These are phyloP conservation scores for Columba guinea DNA, from an alignment of 2,797 vertebrate species.

Conservation along the genomic window DNA sequence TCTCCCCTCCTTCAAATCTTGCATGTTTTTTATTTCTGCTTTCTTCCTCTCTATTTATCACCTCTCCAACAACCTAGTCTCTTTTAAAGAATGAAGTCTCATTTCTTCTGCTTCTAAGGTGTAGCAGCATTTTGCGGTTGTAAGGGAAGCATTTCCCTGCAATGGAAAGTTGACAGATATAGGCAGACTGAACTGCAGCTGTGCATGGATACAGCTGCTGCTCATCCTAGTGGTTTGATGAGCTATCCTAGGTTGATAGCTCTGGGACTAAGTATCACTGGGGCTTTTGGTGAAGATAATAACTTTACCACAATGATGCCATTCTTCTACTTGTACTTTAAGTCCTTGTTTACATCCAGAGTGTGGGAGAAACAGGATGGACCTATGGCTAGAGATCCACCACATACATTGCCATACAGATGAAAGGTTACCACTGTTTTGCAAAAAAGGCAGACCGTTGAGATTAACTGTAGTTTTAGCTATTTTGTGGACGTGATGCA, in stretches of 20 bases:
- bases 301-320: neutral
- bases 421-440: neutral
- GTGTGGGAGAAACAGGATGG: neutral
- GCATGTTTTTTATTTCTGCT: neutral
- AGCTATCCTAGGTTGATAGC: neutral
- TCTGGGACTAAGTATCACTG: neutral
- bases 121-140: neutral
- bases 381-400: neutral
- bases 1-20: neutral
- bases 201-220: neutral
- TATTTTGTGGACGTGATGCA: neutral
- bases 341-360: neutral
- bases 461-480: neutral
- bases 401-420: neutral
- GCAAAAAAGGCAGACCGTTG: neutral
- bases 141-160: neutral
- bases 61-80: neutral
- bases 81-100: neutral
- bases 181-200: neutral
- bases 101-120: neutral
- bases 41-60: neutral
- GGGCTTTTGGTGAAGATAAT: neutral
- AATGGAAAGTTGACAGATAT: neutral
- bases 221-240: neutral
- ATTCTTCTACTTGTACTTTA: neutral